Percentiles rank a stretch among this genome's conserved stretches.
These are phyloP conservation scores for Homalodisca vitripennis DNA, from an alignment of 1,140 invertebrate species.

Conservation along the genomic window DNA sequence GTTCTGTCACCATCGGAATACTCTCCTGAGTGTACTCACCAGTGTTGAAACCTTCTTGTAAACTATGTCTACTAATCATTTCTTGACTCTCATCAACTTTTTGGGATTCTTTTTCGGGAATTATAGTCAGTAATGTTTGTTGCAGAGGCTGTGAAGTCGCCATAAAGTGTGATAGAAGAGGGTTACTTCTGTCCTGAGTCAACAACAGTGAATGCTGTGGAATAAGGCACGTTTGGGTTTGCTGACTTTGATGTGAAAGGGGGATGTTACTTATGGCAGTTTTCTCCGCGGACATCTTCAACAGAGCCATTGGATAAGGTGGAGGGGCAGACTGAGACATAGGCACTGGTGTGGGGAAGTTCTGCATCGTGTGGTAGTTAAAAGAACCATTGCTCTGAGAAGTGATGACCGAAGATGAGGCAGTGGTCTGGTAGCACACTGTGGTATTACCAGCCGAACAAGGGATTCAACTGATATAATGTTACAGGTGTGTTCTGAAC, in stretches of 20 bases:
- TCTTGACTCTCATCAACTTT: not conserved
- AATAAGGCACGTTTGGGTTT: not conserved
- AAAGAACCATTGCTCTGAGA: conserved; percentile 18
- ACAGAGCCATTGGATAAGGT: not conserved
- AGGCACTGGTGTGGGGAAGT: not conserved
- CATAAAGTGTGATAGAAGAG: conserved; percentile 11
- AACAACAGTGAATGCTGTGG: conserved; percentile 20
- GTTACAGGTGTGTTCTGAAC: not conserved
- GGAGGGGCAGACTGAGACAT: not conserved
- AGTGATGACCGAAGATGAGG: conserved; percentile 17
- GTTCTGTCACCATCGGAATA: not conserved
- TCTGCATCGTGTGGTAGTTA: conserved; percentile 22
- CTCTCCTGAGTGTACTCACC: conserved; percentile 7
- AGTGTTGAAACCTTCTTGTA: not conserved
- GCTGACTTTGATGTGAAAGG: not conserved
- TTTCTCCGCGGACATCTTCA: too few species aligned
- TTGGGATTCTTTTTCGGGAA: conserved; percentile 1
- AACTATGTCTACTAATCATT: not conserved
- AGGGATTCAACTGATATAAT: conserved; percentile 20
- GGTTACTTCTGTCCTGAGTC: conserved; percentile 7
- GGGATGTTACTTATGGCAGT: too few species aligned
- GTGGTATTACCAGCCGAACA: not conserved
- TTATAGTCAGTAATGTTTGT: not conserved
- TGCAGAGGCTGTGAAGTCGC: not conserved
- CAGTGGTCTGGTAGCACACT: conserved; percentile 10